phyloP scores from a whole-genome alignment of 2,888 invertebrate species.

The Tiliacea aurago region DNA sequence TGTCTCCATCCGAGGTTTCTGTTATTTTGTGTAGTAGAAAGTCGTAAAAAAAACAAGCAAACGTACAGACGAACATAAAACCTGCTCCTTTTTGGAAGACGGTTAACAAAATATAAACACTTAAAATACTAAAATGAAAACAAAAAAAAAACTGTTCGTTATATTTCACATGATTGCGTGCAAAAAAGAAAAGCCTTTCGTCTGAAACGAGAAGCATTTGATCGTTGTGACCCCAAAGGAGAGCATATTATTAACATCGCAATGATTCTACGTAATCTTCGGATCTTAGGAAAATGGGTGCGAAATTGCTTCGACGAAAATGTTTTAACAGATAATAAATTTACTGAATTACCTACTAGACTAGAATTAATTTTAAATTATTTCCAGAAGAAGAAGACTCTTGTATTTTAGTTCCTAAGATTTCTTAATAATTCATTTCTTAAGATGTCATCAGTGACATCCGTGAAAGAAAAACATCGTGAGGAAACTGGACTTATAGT shows the following conservation, averaged over 20 bases:
- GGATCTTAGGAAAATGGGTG: slow-evolving; percentile 14
- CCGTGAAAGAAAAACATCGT: no score
- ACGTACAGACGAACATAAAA: no score
- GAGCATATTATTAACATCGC: slow-evolving; percentile 43
- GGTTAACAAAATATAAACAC: no score
- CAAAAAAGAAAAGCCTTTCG: slow-evolving; percentile 23
- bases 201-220: slow-evolving; percentile 25
- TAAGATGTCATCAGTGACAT: no score
- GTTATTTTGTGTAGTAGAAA: no score
- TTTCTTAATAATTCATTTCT: background rate
- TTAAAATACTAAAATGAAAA: background rate
- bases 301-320: slow-evolving; percentile 13
- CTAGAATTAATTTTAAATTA: no score
- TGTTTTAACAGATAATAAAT: slow-evolving; percentile 12
- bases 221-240: slow-evolving; percentile 12
- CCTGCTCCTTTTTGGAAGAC: no score
- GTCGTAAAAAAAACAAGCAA: no score
- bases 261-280: slow-evolving; percentile 35
- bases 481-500: no score
- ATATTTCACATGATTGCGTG: slow-evolving; percentile 31
- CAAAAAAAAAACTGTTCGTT: background rate
- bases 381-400: background rate
- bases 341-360: background rate
- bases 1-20: no score
- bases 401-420: background rate